Base-by-base conservation (phyloP, 2,888 invertebrate genomes). In the Hypselothyrea guttata region DNA sequence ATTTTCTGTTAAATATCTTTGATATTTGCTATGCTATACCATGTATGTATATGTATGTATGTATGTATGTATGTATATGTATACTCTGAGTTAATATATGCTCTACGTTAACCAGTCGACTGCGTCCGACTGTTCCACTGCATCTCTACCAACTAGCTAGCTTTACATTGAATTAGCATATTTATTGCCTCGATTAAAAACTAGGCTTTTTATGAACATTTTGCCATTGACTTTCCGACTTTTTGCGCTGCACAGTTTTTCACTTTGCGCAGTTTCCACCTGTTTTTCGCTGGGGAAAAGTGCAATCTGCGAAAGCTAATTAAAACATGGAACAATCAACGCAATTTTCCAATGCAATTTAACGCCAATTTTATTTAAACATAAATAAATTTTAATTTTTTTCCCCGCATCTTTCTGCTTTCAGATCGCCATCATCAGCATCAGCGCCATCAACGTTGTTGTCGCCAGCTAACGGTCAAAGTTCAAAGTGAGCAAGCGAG, bases 311-410 rank as follows among this genome's bases (percentile, higher is more conserved):
- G 56, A 64, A 72, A 55, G 69, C 69, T 71, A 71, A 71, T 71
- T 71, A 68, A 71, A 72, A 68, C 44, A 30, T 58, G 54, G 57
- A n/a, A 60, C 73, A 71, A 71, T 68, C 55, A 68, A 71, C 57
- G 55, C 52, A 68, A 72, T 68, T 67, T 53, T 22, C 48, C 65
- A 61, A 31, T 62, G 58, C 58, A 62, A 71, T 71, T 66, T 62
- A 62, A 71, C 60, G 51, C 18, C 61, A 71, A 60, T 71, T 71
- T 71, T 44, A 59, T 42, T 40, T 12, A 30, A 27, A 9, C n/a
- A 12, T 13, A 30, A 33, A 45, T 53, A n/a, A 28, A 16, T 28
- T 30, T 40, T 18, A 9, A 12, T 38, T 28, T 15, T 37, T 46
- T 42, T 53, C 35, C 46, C 35, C 54, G 22, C 68, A 31, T 33